Evolutionary conservation across 2,797 vertebrate genomes (phyloP).

Genomic region (Chelon labrosus): DNA sequence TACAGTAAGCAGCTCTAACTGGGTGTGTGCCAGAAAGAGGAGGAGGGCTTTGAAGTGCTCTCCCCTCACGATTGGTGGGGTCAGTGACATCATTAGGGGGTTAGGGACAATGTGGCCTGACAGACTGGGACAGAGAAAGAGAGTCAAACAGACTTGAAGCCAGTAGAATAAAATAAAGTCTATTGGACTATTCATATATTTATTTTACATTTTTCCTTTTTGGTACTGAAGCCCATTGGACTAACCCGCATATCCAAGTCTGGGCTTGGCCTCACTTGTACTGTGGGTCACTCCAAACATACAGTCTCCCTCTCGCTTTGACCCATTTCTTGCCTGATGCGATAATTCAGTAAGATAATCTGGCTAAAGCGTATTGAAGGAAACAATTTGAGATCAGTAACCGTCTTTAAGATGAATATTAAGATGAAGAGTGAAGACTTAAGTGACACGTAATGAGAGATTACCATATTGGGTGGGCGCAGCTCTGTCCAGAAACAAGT

Average conservation of each 20-base stretch:
- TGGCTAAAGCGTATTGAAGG: not conserved
- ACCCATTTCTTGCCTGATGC: not conserved
- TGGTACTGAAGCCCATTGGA: too few relatives aligned
- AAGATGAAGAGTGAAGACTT: slow-evolving; percentile 17
- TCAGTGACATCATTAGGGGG: slow-evolving; percentile 37
- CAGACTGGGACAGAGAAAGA: slow-evolving; percentile 1
- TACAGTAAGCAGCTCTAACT: slow-evolving; percentile 44
- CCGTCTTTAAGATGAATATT: slow-evolving; percentile 9
- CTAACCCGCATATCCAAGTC: too few relatives aligned
- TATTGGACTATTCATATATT: too few relatives aligned
- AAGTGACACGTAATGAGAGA: slow-evolving; percentile 8
- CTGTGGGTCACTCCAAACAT: not conserved
- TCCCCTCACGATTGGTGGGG: slow-evolving; percentile 33
- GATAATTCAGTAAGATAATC: slow-evolving; percentile 3
- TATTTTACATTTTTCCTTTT: too few relatives aligned
- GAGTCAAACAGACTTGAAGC: too few relatives aligned
- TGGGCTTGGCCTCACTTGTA: not conserved
- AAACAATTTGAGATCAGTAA: not conserved
- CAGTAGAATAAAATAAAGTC: too few relatives aligned
- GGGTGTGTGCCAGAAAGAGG: not conserved
- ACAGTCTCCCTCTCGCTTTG: not conserved
- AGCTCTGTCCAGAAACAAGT: slow-evolving; percentile 22
- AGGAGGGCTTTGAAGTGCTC: not conserved
- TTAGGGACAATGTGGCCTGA: slow-evolving; percentile 28
- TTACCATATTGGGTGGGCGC: slow-evolving; percentile 5